Evolutionary conservation across 2,113 vertebrate genomes (phyloP).

Genomic region (Mixornis gularis): DNA sequence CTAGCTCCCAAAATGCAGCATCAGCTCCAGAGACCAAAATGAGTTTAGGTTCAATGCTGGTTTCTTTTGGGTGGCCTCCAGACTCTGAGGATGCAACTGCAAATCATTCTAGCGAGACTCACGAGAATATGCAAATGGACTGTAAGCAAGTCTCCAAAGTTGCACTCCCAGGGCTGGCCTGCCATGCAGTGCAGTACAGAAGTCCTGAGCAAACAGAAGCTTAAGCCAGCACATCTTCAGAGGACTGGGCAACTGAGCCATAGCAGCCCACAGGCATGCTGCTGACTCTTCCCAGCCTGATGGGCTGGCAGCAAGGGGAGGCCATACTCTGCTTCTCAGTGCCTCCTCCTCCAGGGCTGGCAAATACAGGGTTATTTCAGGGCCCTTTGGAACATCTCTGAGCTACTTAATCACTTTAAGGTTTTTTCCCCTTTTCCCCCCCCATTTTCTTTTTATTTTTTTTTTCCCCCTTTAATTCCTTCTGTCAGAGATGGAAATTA

Average conservation of each 20-base stretch:
- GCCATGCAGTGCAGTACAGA: neutral
- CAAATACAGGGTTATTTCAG: neutral
- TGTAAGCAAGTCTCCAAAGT: accelerated
- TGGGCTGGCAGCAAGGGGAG: neutral
- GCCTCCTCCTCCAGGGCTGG: neutral
- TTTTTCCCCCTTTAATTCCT: neutral
- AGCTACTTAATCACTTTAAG: neutral
- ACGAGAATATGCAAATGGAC: neutral
- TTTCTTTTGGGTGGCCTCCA: neutral
- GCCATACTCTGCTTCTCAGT: neutral
- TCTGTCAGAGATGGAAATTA: neutral
- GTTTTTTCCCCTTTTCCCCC: accelerated
- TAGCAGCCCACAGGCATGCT: neutral
- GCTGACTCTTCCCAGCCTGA: neutral
- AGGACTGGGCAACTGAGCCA: neutral
- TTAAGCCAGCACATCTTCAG: neutral
- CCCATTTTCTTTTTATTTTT: too few relatives aligned
- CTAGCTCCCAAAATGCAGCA: neutral
- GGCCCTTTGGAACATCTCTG: neutral
- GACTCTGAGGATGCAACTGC: neutral
- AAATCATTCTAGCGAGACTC: neutral
- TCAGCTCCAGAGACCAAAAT: neutral
- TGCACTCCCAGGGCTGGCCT: neutral
- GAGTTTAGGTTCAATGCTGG: neutral
- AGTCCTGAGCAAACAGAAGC: neutral